Evolutionary conservation across 2,888 invertebrate species (phyloP).

Genomic region (Toxonevra muliebris): DNA sequence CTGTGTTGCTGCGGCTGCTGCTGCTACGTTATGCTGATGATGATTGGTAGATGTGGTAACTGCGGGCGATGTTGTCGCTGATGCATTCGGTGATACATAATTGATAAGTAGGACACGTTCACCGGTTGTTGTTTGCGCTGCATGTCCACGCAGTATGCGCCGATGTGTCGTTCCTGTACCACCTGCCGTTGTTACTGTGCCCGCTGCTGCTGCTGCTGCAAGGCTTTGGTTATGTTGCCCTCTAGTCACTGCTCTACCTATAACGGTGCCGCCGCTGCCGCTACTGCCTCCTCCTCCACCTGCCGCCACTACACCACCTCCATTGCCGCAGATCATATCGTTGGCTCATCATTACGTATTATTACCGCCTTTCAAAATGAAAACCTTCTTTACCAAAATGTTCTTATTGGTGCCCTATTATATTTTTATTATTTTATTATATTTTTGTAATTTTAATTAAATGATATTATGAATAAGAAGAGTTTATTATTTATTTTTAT

Average conservation of each 20-base stretch:
- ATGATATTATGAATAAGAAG: constrained; percentile 8
- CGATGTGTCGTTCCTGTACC: constrained; percentile 43
- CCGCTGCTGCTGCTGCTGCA: constrained; percentile 40
- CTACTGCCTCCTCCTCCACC: constrained; percentile 40
- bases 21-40: constrained; percentile 37
- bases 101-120: constrained; percentile 58
- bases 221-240: constrained; percentile 28
- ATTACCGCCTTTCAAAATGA: constrained; percentile 66
- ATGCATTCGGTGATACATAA: constrained; percentile 54
- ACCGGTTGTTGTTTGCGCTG: constrained; percentile 57
- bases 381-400: constrained; percentile 67
- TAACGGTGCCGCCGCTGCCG: constrained; percentile 33
- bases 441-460: constrained; percentile 35
- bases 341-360: constrained; percentile 66
- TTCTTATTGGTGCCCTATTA: constrained; percentile 65
- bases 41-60: constrained; percentile 26
- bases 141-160: constrained; percentile 57
- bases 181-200: constrained; percentile 39
- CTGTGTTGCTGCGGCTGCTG: constrained; percentile 38
- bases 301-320: constrained; percentile 52
- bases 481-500: not conserved
- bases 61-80: constrained; percentile 38
- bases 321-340: constrained; percentile 63
- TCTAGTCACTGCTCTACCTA: constrained; percentile 14
- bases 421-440: constrained; percentile 20